phyloP scores from a whole-genome alignment of 2,888 invertebrate species.

The Parnassius orleans region DNA sequence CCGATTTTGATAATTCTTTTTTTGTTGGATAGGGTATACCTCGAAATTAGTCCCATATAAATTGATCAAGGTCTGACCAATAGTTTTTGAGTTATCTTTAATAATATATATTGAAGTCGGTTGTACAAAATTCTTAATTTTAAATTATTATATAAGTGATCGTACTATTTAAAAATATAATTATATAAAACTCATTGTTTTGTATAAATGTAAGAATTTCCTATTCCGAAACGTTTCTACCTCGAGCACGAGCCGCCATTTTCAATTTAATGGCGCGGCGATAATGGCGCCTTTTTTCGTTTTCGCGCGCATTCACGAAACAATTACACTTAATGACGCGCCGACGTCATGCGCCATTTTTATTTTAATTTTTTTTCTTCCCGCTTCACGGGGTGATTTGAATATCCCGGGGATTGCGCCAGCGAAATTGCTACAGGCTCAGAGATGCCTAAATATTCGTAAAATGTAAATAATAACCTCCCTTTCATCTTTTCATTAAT shows the following conservation, averaged over 20 bases:
- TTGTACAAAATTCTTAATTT: no score
- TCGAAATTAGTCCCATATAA: no score
- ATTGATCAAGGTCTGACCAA: no score
- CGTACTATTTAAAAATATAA: no score
- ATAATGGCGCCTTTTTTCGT: slow-evolving; percentile 26
- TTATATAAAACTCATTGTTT: no score
- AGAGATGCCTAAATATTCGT: slow-evolving; percentile 15
- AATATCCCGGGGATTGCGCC: slow-evolving; percentile 18
- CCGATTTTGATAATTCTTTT: no score
- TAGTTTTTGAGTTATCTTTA: no score
- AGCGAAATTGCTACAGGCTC: slow-evolving; percentile 7
- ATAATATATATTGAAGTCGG: no score
- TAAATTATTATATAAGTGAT: no score
- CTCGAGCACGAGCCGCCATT: slow-evolving; percentile 11
- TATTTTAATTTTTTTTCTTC: slow-evolving; percentile 17
- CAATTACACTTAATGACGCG: slow-evolving; percentile 15
- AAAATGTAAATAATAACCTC: slow-evolving; percentile 19
- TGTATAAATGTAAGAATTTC: no score
- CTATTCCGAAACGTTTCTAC: neutral
- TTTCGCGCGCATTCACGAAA: slow-evolving; percentile 22
- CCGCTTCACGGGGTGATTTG: slow-evolving; percentile 8
- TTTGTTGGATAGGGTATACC: no score
- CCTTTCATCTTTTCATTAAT: slow-evolving; percentile 12
- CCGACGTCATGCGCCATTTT: slow-evolving; percentile 18
- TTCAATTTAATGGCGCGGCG: slow-evolving; percentile 26